A percentile compares a stretch with the other conserved stretches of the same genome.
These are phyloP conservation scores for Hymenopus coronatus DNA, from an alignment of 2,888 invertebrate species.

Conservation along the genomic window DNA sequence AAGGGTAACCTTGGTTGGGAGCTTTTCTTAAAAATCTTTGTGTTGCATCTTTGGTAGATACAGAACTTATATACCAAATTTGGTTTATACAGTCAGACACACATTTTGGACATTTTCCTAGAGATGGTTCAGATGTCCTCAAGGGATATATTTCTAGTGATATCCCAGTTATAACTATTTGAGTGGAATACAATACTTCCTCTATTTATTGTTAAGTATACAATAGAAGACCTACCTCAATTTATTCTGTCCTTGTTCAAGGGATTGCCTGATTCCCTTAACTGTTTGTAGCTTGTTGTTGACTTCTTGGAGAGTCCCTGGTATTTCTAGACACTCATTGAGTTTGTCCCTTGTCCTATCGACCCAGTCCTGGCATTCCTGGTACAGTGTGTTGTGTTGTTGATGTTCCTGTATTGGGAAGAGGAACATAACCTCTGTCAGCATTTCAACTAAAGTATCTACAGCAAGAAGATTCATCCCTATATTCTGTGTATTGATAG, in stretches of 20 bases:
- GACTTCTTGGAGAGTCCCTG: conserved; percentile 77
- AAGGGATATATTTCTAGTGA: no score
- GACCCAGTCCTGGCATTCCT: conserved; percentile 92
- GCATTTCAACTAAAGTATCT: neutral
- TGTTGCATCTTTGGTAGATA: no score
- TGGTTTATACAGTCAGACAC: no score
- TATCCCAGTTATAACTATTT: no score
- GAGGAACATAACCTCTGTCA: conserved; percentile 30
- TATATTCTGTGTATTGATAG: no score
- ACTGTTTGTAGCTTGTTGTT: conserved; percentile 82
- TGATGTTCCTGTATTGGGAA: conserved; percentile 70
- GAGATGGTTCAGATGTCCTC: no score
- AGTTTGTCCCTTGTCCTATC: conserved; percentile 85
- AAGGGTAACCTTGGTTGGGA: no score
- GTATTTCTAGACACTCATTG: conserved; percentile 74
- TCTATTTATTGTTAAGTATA: no score
- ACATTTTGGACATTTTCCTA: no score
- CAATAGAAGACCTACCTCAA: conserved; percentile 50
- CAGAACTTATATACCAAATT: no score
- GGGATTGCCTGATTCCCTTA: conserved; percentile 82
- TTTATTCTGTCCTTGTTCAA: conserved; percentile 90
- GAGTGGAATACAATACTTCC: no score
- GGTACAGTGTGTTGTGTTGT: conserved; percentile 87
- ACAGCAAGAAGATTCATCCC: neutral
- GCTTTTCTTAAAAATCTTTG: no score